Evolutionary conservation across 2,113 vertebrate genomes (phyloP), one percentile per base, ranked within the genome.

Genomic region (Pelmatolapia mariae): DNA sequence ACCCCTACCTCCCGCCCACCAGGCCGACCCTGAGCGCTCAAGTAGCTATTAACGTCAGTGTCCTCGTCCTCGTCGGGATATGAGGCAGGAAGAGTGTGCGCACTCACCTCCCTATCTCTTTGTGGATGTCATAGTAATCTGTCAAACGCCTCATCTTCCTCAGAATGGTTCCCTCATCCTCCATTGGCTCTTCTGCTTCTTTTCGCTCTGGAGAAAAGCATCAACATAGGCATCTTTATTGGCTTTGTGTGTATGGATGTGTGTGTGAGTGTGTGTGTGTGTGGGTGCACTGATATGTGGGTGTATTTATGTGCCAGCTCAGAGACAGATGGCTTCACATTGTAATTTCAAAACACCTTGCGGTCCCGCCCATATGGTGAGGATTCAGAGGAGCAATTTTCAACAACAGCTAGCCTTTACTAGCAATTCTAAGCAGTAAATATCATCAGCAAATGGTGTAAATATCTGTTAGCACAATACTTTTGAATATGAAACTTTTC

Each of bases 71-170:
- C 10, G 19, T 71, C 26, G 7, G 61, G 84, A 81, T n/a, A 83
- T 10, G 24, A 71, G 29, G 81, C 54, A 15, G 36, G 26, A 4
- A 11, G 33, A 33, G 56, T 10, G 71, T 6, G 1, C 83, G 36
- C 86, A 52, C 92, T n/a, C 91, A 98, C 98, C 98, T 97, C 88
- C 98, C 98, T 0, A 99, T 98, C 95, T 99, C 98, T 91, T 98
- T 98, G 0, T 98, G 98, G 87, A 98, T 95, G 8, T 98, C 97
- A 0, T 98, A 99, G 89, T 98, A 98, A 93, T 99, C 98, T 0
- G 97, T 97, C 89, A 99, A 89, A 36, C 95, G 96, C 43, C 96
- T 97, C 81, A 97, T 97, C 91, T 97, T 97, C 88, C 97, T 96
- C 4, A 97, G 96, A 83, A 98, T 97, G 68, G 91, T 92, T 2